phyloP scores from a whole-genome alignment of 2,888 invertebrate genomes.

The Heliconius aoede region DNA sequence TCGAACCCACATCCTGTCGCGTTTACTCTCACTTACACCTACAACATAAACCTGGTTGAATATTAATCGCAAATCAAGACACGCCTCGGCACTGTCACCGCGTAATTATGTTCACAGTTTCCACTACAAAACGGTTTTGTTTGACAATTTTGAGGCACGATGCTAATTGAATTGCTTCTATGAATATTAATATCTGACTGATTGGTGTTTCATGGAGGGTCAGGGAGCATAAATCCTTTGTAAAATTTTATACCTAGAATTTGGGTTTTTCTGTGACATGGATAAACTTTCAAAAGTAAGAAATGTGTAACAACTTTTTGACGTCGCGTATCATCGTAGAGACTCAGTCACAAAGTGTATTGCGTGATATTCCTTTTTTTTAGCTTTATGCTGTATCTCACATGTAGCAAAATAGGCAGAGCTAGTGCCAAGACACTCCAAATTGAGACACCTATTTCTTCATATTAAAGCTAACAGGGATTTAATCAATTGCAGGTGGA shows the following conservation, averaged over 20 bases:
- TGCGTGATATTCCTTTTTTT: background rate
- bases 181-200: slow-evolving; percentile 13
- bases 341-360: background rate
- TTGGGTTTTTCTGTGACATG: background rate
- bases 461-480: background rate
- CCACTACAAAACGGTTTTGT: slow-evolving; percentile 18
- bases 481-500: background rate
- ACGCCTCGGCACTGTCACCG: slow-evolving; percentile 31
- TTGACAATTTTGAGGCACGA: slow-evolving; percentile 5
- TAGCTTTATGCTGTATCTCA: too few species aligned
- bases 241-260: background rate
- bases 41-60: slow-evolving; percentile 38
- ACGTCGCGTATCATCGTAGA: background rate
- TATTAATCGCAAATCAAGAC: slow-evolving; percentile 36
- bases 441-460: background rate
- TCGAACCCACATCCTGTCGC: too few species aligned
- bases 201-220: background rate
- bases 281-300: background rate
- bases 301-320: background rate
- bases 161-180: slow-evolving; percentile 22
- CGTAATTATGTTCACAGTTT: slow-evolving; percentile 30
- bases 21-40: too few species aligned
- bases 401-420: too few species aligned
- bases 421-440: too few species aligned
- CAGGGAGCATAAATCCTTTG: background rate